phyloP scores from a whole-genome alignment of 1,140 invertebrate genomes.

The Dysdera silvatica region DNA sequence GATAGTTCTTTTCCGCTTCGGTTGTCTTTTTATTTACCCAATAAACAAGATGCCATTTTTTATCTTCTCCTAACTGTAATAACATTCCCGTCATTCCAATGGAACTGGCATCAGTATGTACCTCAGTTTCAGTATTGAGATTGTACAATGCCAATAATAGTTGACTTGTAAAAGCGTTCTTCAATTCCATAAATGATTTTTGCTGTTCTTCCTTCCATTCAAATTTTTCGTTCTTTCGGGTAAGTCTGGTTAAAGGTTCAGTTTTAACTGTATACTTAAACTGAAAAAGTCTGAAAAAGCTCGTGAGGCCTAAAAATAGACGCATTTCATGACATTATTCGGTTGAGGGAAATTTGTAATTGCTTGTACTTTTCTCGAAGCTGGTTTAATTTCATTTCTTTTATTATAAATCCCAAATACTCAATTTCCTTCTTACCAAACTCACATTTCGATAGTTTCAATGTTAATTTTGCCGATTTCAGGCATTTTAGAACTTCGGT shows the following conservation, averaged over 20 bases:
- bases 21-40: constrained; percentile 3
- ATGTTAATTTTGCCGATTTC: too few species aligned
- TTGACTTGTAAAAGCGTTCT: background rate
- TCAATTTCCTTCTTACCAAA: too few species aligned
- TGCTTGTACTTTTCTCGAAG: too few species aligned
- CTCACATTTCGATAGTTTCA: too few species aligned
- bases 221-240: background rate
- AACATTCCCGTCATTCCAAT: constrained; percentile 8
- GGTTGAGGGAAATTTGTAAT: too few species aligned
- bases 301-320: background rate
- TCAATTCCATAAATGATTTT: too few species aligned
- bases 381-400: too few species aligned
- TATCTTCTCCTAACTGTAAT: background rate
- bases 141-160: background rate
- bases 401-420: too few species aligned
- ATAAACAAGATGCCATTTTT: constrained; percentile 14
- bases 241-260: background rate
- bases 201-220: background rate
- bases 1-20: background rate
- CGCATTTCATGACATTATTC: background rate
- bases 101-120: constrained; percentile 3
- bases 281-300: background rate
- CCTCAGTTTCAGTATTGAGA: background rate
- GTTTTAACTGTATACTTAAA: background rate
- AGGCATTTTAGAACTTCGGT: too few species aligned